Conservation (phyloP, 2,113 vertebrate species). For the Prinia subflava region DNA sequence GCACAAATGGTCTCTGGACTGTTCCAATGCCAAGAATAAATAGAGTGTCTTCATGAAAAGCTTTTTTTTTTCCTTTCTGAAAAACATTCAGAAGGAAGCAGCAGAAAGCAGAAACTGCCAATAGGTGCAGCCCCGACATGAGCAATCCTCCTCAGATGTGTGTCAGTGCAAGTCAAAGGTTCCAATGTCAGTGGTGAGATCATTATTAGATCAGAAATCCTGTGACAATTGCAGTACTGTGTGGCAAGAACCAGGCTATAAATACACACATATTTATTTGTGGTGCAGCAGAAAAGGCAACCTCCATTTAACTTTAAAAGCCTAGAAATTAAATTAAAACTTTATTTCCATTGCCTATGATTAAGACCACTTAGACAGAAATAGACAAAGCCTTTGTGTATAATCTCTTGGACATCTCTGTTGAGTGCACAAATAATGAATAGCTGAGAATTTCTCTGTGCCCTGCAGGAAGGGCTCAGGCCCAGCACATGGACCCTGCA, state of each 20-base stretch:
- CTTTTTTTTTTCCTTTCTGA: not conserved
- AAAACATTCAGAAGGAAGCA: not conserved
- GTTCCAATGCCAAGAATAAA: not conserved
- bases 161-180: not conserved
- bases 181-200: not conserved
- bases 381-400: not conserved
- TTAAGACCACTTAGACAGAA: not conserved
- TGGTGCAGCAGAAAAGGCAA: not conserved
- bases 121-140: not conserved
- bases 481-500: not conserved
- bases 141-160: not conserved
- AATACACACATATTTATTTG: not conserved
- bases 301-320: not conserved
- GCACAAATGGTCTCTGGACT: not conserved
- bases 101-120: not conserved
- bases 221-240: not conserved
- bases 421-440: not conserved
- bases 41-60: not conserved
- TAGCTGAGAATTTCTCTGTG: not conserved
- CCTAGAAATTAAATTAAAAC: not conserved
- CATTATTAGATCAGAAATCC: not conserved
- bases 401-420: not conserved
- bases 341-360: not conserved
- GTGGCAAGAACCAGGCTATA: not conserved
- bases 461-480: not conserved